Evolutionary conservation across 2,888 invertebrate genomes (phyloP), one percentile per base, ranked within the genome.

Genomic region (Synergus laeviventris): DNA sequence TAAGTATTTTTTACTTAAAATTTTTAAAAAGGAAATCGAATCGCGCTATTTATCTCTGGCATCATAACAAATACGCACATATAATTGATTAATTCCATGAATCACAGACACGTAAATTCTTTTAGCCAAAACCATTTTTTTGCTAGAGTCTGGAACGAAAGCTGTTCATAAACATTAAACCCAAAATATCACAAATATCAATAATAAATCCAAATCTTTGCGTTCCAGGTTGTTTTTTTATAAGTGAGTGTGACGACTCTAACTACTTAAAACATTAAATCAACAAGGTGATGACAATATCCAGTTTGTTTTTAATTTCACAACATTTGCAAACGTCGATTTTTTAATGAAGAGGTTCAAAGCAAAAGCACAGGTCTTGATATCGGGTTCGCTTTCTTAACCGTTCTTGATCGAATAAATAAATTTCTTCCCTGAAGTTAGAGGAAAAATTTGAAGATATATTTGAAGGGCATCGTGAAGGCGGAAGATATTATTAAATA

Each of bases 241-340:
- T n/a, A 14, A n/a, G 16, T 54, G 54, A 54, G 18, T n/a, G 16
- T 14, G 18, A 5, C 54, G 18, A 7, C 38, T 70, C 31, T 36
- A 31, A 49, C 24, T 45, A 49, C n/a, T 31, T 45, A 36, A n/a
- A 70, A 64, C n/a, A 49, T n/a, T 49, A 16, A 31, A 49, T 66
- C 24, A 12, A 66, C n/a, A 70, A 49, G 70, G 45, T 70, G 49
- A n/a, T 70, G 45, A n/a, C 16, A 24, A 16, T 49, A 8, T 70
- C 31, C 49, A 70, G 38, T n/a, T 62, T 36, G 11, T 62, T n/a
- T 62, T 62, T 38, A n/a, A 16, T 62, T 36, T n/a, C 16, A 8
- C 9, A 59, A 62, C 31, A 62, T n/a, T 36, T 62, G 9, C 16
- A 62, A 62, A 62, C 11, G 9, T 56, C 21, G 56, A 56, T 21